Base-by-base conservation (phyloP, 92 coral and sea anemone species). In the Heliopora coerulea region DNA sequence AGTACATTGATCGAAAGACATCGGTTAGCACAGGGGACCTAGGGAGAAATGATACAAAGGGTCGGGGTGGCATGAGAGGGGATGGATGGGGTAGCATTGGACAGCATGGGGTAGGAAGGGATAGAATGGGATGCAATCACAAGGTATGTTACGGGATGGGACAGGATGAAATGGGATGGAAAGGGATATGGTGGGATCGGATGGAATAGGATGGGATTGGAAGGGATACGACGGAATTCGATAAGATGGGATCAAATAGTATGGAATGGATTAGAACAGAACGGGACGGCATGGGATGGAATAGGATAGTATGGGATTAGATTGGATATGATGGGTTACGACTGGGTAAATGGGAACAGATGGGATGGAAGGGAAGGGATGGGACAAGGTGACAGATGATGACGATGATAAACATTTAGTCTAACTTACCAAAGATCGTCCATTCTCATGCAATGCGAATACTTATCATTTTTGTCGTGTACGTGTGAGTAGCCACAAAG, bases 401-500 rank as follows among this genome's bases (percentile, higher is more conserved):
- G 26, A 74, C 19, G n/a, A 32, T n/a, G n/a, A n/a, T n/a, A n/a
- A n/a, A n/a, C n/a, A n/a, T n/a, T n/a, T n/a, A n/a, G n/a, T 33
- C 31, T 23, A 46, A 42, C 96, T 57, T 79, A 89, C 97, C 97
- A 92, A 29, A 93, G 78, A 30, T 90, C 91, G 49, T 90, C 98
- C 62, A 78, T 82, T 49, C 84, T 85, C 98, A 93, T 93, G 46
- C 98, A 93, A 81, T 90, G 96, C 7, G 91, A 70, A 8, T 0
- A 52, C 32, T 31, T 70, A 20, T 70, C 77, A 33, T 70, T 70
- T 10, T 34, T 21, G 11, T 54, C 77, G 9, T 34, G 48, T n/a
- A 15, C 9, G 26, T 15, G 48, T 15, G 25, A 34, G 35, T 70
- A 70, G 20, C 77, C 77, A 34, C 77, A 70, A 0, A 70, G 31